Conservation (phyloP, 2,888 invertebrate genomes). For the Erebia epiphron region DNA sequence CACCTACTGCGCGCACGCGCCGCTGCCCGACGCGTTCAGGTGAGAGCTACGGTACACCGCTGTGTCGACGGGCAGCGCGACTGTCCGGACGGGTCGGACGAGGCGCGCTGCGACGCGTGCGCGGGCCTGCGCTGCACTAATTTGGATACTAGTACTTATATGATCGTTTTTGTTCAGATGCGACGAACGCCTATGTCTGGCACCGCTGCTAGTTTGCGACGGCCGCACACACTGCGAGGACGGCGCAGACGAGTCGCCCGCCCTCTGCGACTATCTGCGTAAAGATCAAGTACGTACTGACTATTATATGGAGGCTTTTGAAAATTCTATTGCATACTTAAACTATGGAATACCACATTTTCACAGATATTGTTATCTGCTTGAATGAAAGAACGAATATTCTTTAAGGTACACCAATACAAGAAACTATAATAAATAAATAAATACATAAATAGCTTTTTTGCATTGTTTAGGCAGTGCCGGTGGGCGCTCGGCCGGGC, state of each 20-base stretch:
- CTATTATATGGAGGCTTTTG: not conserved
- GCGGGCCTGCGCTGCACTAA: slow-evolving; percentile 88
- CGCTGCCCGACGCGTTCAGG: slow-evolving; percentile 42
- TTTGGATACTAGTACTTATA: too few species aligned
- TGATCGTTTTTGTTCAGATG: slow-evolving; percentile 59
- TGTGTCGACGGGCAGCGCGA: slow-evolving; percentile 88
- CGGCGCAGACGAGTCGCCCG: slow-evolving; percentile 89
- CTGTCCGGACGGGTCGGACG: slow-evolving; percentile 92
- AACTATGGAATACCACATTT: too few species aligned
- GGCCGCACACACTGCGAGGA: slow-evolving; percentile 90
- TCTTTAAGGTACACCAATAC: too few species aligned
- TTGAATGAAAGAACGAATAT: too few species aligned
- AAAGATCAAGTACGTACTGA: slow-evolving; percentile 57
- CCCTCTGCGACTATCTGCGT: slow-evolving; percentile 79
- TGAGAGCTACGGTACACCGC: slow-evolving; percentile 1
- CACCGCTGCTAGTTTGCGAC: slow-evolving; percentile 87
- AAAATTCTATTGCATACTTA: too few species aligned
- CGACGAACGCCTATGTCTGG: slow-evolving; percentile 88
- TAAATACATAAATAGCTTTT: not conserved
- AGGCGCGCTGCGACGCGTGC: slow-evolving; percentile 52
- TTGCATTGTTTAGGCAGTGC: slow-evolving; percentile 31
- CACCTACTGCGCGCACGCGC: slow-evolving; percentile 47
- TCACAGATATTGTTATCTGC: too few species aligned
- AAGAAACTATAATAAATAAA: not conserved
- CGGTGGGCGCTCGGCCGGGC: slow-evolving; percentile 36